phyloP scores from a whole-genome alignment of 1,140 invertebrate genomes.

The Leptinotarsa lineolata region DNA sequence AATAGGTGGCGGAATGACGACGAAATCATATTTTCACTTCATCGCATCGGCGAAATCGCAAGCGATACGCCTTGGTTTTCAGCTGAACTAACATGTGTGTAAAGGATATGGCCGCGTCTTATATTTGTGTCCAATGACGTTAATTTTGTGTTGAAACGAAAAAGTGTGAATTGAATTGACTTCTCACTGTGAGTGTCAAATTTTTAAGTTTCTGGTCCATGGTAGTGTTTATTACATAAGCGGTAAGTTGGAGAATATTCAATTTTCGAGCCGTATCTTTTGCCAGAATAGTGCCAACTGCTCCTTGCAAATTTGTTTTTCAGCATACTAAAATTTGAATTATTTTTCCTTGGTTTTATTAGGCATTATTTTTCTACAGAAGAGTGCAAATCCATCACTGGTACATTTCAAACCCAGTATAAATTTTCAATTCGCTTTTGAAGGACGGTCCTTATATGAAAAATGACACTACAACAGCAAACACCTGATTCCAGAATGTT shows the following conservation, averaged over 20 bases:
- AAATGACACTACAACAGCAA: background rate
- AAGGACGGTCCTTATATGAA: constrained; percentile 35
- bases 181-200: constrained; percentile 25
- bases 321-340: background rate
- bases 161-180: constrained; percentile 21
- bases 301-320: constrained; percentile 6
- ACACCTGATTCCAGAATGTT: too few species aligned
- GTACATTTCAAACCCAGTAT: too few species aligned
- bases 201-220: constrained; percentile 27
- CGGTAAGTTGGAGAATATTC: constrained; percentile 23
- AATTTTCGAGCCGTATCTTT: too few species aligned
- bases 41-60: too few species aligned
- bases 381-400: too few species aligned
- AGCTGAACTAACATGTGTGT: background rate
- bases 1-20: too few species aligned
- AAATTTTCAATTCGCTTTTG: constrained; percentile 14
- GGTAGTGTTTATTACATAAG: constrained; percentile 33
- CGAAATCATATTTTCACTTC: too few species aligned
- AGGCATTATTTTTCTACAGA: background rate
- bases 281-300: background rate
- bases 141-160: constrained; percentile 28
- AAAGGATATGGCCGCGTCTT: constrained; percentile 35
- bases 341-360: background rate
- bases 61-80: too few species aligned
- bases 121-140: constrained; percentile 20